Conservation (phyloP, 2,797 vertebrate species). For the Falco berigora region DNA sequence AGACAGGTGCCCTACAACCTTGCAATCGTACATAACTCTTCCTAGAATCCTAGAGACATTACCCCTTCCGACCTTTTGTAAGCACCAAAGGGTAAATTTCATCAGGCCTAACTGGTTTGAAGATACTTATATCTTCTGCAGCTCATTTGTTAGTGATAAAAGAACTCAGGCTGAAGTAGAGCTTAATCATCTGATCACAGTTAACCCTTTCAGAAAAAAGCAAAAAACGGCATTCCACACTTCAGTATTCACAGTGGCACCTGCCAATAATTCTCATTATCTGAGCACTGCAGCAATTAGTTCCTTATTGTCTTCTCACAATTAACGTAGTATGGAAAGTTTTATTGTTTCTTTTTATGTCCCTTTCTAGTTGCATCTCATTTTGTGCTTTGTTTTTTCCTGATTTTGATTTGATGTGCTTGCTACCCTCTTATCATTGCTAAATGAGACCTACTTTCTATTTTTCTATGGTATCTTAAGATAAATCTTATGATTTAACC, state of each 20-base stretch:
- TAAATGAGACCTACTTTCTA: not conserved
- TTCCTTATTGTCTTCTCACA: not conserved
- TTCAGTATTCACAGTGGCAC: not conserved
- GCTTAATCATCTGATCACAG: not conserved
- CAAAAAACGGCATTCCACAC: not conserved
- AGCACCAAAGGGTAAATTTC: not conserved
- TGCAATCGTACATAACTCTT: not conserved
- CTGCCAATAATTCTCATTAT: not conserved
- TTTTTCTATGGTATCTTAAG: not conserved
- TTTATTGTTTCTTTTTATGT: not conserved
- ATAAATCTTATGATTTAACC: not conserved
- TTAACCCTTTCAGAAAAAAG: not conserved
- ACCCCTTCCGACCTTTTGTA: not conserved
- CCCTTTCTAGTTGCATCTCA: not conserved
- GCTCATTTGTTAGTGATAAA: not conserved
- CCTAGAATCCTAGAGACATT: not conserved
- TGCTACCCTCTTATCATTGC: not conserved
- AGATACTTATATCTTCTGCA: not conserved
- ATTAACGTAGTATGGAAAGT: not conserved
- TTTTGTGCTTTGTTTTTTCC: not conserved
- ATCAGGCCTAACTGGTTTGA: not conserved
- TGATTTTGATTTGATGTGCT: not conserved
- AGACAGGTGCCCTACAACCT: not conserved
- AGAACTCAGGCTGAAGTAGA: not conserved
- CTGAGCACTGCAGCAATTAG: not conserved